phyloP scores from a whole-genome alignment of 2,888 invertebrate species.

The Prenolepis imparis region DNA sequence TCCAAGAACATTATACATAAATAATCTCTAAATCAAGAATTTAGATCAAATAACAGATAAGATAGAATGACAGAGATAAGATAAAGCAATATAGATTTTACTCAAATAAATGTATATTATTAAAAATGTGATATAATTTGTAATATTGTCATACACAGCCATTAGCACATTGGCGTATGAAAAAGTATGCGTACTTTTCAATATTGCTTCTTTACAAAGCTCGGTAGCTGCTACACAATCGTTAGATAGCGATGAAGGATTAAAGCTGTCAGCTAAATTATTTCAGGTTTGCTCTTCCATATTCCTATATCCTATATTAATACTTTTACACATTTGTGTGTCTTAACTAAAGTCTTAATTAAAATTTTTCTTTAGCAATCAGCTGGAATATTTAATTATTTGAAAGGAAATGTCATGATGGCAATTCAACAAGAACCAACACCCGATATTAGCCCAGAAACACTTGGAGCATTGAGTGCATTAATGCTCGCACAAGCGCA shows the following conservation, averaged over 20 bases:
- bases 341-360: neutral
- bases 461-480: constrained; percentile 93
- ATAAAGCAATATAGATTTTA: constrained; percentile 57
- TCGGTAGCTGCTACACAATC: constrained; percentile 94
- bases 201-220: constrained; percentile 97
- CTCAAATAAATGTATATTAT: neutral
- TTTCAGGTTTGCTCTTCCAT: constrained; percentile 90
- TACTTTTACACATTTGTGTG: neutral
- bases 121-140: constrained; percentile 8
- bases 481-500: constrained; percentile 99
- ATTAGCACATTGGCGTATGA: constrained; percentile 96
- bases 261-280: constrained; percentile 96
- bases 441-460: constrained; percentile 97
- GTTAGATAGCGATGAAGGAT: constrained; percentile 96
- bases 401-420: constrained; percentile 93
- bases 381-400: constrained; percentile 94
- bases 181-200: constrained; percentile 97
- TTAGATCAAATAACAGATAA: neutral
- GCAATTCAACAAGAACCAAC: constrained; percentile 98
- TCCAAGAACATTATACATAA: neutral
- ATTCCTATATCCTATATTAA: neutral
- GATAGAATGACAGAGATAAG: constrained; percentile 60
- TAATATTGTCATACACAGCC: constrained; percentile 87
- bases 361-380: constrained; percentile 89
- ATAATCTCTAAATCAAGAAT: constrained; percentile 10